Evolutionary conservation across 2,113 vertebrate genomes (phyloP).

Genomic region (Gulo gulo): DNA sequence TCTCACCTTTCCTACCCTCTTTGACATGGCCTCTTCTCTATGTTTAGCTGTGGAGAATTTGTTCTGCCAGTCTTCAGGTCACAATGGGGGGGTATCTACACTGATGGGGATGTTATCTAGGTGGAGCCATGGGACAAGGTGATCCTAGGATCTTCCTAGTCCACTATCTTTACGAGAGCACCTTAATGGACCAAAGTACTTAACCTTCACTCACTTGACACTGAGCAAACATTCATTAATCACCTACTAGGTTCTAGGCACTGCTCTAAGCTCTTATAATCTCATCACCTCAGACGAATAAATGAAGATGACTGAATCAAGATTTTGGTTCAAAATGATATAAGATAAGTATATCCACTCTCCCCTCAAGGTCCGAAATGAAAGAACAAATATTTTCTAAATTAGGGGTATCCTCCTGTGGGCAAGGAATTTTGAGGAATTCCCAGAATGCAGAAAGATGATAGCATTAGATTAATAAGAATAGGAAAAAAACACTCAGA

Average conservation of each 20-base stretch:
- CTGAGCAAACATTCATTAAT: neutral
- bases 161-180: neutral
- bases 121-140: neutral
- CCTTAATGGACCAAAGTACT: accelerated
- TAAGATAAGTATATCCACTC: neutral
- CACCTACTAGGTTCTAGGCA: neutral
- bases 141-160: neutral
- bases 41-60: neutral
- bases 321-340: neutral
- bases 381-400: neutral
- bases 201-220: neutral
- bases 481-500: neutral
- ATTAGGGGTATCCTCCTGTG: no score
- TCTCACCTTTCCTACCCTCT: neutral
- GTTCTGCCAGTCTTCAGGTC: neutral
- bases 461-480: neutral
- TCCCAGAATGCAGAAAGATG: neutral
- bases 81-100: neutral
- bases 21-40: neutral
- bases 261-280: accelerated
- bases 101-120: neutral
- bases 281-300: neutral
- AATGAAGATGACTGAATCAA: neutral
- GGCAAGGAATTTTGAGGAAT: neutral
- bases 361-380: neutral